Base-by-base conservation (phyloP, 2,888 invertebrate species). In the Thymelicus acteon region DNA sequence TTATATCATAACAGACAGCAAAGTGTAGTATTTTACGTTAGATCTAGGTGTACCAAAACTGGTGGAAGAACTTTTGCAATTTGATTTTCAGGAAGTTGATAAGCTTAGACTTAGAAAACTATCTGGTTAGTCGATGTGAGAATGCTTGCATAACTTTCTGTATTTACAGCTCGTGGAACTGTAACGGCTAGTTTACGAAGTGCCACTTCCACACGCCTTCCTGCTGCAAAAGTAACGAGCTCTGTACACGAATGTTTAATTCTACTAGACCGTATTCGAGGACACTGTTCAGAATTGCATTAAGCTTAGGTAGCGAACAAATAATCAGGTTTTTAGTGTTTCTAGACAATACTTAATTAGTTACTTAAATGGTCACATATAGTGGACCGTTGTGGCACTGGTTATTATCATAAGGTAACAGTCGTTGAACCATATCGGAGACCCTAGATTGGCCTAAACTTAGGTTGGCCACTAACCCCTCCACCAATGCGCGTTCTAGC, bases 171-270 rank as follows among this genome's bases (percentile, higher is more conserved):
- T 66, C 15, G 48, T 44, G 57, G 44, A 65, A 67, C 67, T 67
- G 67, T 60, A 49, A 49, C 60, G 39, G 39, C 60, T 60, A 67
- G 60, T 67, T 60, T 60, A 67, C 67, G 60, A 60, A 67, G 60
- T 67, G 67, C 60, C 47, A 67, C 48, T 67, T 67, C 67, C 67
- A 67, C 67, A 49, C 15, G 49, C 49, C 49, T 60, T 60, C 60
- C 67, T 66, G 58, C 37, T 60, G 67, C 31, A 54, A 49, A 40
- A 48, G 60, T 67, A 67, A 67, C 67, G 67, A 67, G 67, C 24
- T 67, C 49, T 67, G 60, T 40, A 67, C 67, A 67, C 60, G 67
- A 49, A 67, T 49, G 67, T 37, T 66, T 15, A 66, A 58, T 58
- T 37, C 58, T 58, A 65, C 37, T 54, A 54, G 24, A 44, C 24